Percentiles rank a stretch among this genome's conserved stretches.
Evolutionary conservation across 2,113 vertebrate species (phyloP).

Genomic region (Tychaedon coryphoeus): DNA sequence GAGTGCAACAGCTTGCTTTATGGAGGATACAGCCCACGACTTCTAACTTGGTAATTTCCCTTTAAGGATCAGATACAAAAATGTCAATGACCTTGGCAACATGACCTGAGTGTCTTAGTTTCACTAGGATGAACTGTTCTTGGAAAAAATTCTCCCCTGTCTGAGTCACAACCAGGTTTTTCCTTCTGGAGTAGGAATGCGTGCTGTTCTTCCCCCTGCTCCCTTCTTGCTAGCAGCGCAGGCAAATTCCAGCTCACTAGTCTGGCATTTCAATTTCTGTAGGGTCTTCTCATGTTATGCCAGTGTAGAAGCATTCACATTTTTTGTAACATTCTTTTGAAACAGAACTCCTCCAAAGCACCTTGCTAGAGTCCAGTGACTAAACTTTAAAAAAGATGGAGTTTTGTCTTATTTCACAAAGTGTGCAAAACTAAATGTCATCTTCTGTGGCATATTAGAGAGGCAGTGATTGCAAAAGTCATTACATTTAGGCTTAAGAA

Average conservation of each 20-base stretch:
- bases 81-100: conserved; percentile 59
- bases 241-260: neutral
- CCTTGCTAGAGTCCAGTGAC: neutral
- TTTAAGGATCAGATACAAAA: conserved; percentile 42
- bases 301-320: neutral
- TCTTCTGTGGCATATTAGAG: neutral
- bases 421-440: neutral
- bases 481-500: neutral
- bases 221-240: conserved; percentile 28
- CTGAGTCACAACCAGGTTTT: conserved; percentile 70
- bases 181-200: conserved; percentile 66
- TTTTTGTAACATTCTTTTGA: conserved; percentile 1
- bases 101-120: conserved; percentile 22
- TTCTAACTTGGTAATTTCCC: neutral
- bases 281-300: conserved; percentile 7
- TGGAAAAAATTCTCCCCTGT: conserved; percentile 65
- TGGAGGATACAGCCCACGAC: neutral
- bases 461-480: neutral
- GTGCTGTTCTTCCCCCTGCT: conserved; percentile 45
- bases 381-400: neutral
- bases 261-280: conserved; percentile 36
- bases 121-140: conserved; percentile 72
- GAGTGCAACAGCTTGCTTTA: neutral
- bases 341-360: neutral
- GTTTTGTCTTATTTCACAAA: neutral